Evolutionary conservation across 2,113 vertebrate genomes (phyloP).

Genomic region (Megaptera novaeangliae): DNA sequence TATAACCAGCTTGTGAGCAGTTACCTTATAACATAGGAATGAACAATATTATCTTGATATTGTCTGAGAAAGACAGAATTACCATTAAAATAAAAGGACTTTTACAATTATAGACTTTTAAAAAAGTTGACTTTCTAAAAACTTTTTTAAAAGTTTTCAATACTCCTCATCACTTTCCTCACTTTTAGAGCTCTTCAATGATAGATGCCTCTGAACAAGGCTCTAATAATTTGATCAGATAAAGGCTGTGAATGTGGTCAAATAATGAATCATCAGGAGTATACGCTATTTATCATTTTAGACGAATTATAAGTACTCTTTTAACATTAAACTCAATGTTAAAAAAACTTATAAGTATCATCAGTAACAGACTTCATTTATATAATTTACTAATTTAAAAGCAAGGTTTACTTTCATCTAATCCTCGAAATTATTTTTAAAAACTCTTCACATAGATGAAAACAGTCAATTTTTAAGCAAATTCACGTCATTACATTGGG

Average conservation of each 20-base stretch:
- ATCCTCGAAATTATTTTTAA: background rate
- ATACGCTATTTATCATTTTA: background rate
- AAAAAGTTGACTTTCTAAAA: constrained; percentile 41
- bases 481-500: background rate
- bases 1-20: constrained; percentile 19
- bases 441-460: background rate
- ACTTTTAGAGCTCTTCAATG: background rate
- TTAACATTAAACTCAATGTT: constrained; percentile 47
- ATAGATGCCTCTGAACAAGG: background rate
- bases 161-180: background rate
- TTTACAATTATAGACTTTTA: constrained; percentile 41
- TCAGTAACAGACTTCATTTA: constrained; percentile 54
- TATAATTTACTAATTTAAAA: constrained; percentile 26
- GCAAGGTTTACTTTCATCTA: constrained; percentile 21
- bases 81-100: constrained; percentile 53
- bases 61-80: constrained; percentile 65
- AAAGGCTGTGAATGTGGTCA: background rate
- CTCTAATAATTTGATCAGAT: background rate
- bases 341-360: constrained; percentile 25
- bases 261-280: background rate
- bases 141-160: constrained; percentile 15
- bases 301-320: background rate
- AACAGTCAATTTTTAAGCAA: background rate
- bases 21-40: constrained; percentile 16
- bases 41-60: constrained; percentile 55